Evolutionary conservation across 2,888 invertebrate species (phyloP).

Genomic region (Subacronicta megacephala): DNA sequence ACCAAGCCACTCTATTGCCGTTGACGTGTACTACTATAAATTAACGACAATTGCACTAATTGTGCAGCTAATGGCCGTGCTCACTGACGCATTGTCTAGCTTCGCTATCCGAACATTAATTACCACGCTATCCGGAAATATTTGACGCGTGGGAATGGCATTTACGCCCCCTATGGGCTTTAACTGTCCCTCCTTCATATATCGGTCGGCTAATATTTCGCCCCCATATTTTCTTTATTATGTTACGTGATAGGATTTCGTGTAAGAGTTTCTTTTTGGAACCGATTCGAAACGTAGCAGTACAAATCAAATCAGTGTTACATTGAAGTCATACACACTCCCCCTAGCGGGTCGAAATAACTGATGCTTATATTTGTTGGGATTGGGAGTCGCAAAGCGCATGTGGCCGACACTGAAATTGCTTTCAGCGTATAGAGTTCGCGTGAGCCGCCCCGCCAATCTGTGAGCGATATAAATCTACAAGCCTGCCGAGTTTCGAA

Average conservation of each 20-base stretch:
- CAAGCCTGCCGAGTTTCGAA: conserved; percentile 79
- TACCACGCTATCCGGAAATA: conserved; percentile 74
- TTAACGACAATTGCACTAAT: conserved; percentile 88
- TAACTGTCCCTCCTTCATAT: conserved; percentile 55
- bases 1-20: conserved; percentile 54
- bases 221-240: conserved; percentile 72
- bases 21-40: conserved; percentile 80
- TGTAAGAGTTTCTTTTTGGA: conserved; percentile 51
- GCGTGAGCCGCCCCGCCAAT: conserved; percentile 81
- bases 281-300: conserved; percentile 33
- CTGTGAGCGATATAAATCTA: conserved; percentile 84
- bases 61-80: conserved; percentile 83
- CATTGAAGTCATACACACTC: conserved; percentile 65
- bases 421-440: conserved; percentile 75
- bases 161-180: conserved; percentile 54
- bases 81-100: conserved; percentile 84
- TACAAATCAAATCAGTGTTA: conserved; percentile 74
- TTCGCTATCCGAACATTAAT: conserved; percentile 76
- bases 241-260: conserved; percentile 76
- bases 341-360: conserved; percentile 67
- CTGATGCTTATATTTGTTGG: conserved; percentile 66
- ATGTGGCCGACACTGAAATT: conserved; percentile 77
- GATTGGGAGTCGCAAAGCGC: conserved; percentile 62
- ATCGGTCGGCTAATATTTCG: conserved; percentile 58
- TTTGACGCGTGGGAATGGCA: conserved; percentile 77